Evolutionary conservation across 1,140 invertebrate genomes (phyloP).

Genomic region (Phymorhynchus buccinoides): DNA sequence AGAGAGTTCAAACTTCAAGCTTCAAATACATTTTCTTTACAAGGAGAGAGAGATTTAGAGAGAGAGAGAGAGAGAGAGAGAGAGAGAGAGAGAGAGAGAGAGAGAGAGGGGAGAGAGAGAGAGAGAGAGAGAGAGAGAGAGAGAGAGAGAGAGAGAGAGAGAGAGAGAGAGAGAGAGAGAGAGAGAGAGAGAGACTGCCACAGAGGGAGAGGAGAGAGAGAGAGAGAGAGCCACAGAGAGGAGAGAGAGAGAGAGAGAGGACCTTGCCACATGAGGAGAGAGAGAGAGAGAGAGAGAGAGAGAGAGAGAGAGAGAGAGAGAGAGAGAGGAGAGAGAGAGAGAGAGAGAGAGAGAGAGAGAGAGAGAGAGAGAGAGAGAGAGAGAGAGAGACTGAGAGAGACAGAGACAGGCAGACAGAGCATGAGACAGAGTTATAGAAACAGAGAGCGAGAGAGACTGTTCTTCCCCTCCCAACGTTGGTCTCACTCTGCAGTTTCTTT

Average conservation of each 20-base stretch:
- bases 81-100: neutral
- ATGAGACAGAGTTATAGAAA: too few relatives aligned
- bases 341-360: neutral
- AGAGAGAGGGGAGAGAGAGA: neutral
- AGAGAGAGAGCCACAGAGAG: too few relatives aligned
- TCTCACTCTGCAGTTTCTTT: too few relatives aligned
- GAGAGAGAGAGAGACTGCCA: neutral
- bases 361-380: neutral
- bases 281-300: neutral
- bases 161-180: slow-evolving; percentile 18
- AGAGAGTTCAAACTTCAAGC: neutral
- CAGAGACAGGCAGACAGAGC: too few relatives aligned
- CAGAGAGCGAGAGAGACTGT: too few relatives aligned
- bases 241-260: neutral
- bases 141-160: slow-evolving; percentile 22
- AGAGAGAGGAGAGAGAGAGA: neutral
- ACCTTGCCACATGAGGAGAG: too few relatives aligned
- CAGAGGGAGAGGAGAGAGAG: neutral
- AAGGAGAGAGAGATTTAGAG: too few relatives aligned
- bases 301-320: neutral
- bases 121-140: neutral
- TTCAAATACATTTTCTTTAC: too few relatives aligned
- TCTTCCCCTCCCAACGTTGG: too few relatives aligned
- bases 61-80: too few relatives aligned
- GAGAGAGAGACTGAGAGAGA: neutral